Conservation (phyloP, 2,797 vertebrate species). For the Melanotaenia parkinsoni region DNA sequence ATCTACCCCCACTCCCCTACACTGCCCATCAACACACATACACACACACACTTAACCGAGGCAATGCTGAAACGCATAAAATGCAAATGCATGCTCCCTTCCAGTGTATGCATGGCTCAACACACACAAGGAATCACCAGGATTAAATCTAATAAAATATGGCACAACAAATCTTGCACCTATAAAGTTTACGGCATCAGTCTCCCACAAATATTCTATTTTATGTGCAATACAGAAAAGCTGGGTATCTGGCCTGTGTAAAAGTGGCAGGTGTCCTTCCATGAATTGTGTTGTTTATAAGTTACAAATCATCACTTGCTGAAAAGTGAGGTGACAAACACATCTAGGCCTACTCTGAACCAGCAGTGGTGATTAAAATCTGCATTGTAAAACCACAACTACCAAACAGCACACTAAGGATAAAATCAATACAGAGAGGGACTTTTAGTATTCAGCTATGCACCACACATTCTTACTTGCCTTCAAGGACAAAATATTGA, state of each 20-base stretch:
- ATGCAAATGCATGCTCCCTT: constrained; percentile 49
- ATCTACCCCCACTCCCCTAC: too few relatives aligned
- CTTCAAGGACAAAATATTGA: constrained; percentile 39
- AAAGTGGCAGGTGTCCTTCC: constrained; percentile 78
- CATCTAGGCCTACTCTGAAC: constrained; percentile 55
- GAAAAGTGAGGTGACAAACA: constrained; percentile 57
- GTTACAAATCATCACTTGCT: constrained; percentile 67
- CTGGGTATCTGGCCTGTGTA: constrained; percentile 60
- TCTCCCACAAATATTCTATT: constrained; percentile 77
- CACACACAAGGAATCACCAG: constrained; percentile 46
- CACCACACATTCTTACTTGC: constrained; percentile 19
- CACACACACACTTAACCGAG: constrained; percentile 13
- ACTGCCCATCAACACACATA: neutral
- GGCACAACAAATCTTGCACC: constrained; percentile 77
- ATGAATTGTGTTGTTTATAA: constrained; percentile 75
- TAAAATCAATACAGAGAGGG: constrained; percentile 46
- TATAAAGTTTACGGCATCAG: constrained; percentile 79
- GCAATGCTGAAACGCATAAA: constrained; percentile 47
- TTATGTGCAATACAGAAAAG: constrained; percentile 70
- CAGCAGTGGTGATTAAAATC: constrained; percentile 71
- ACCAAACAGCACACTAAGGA: constrained; percentile 47
- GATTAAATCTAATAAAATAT: constrained; percentile 80
- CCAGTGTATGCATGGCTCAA: constrained; percentile 52
- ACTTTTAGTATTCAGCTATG: constrained; percentile 39
- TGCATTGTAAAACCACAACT: constrained; percentile 68